These are phyloP conservation scores for Bubalus kerabau DNA, from an alignment of 2,113 vertebrate genomes.

Conservation along the genomic window DNA sequence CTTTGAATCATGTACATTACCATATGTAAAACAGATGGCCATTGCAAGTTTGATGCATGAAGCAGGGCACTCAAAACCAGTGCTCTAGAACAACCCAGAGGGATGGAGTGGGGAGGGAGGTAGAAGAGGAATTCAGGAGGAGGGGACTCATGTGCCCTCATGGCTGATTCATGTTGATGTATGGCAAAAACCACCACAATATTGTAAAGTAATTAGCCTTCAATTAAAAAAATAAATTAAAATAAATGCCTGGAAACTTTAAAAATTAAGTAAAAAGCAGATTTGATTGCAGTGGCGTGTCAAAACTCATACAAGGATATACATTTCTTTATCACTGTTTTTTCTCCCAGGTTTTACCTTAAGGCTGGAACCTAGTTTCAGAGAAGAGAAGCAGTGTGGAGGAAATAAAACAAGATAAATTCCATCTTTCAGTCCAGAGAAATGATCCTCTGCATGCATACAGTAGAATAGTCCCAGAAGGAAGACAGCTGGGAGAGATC, in stretches of 20 bases:
- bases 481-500: neutral
- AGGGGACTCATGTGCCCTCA: neutral
- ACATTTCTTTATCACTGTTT: neutral
- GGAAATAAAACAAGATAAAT: neutral
- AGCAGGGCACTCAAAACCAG: neutral
- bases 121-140: neutral
- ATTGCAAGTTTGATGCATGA: neutral
- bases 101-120: neutral
- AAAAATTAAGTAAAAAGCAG: neutral
- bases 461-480: neutral
- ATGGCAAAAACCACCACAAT: neutral
- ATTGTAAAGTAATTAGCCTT: neutral
- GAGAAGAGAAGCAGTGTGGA: neutral
- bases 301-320: neutral
- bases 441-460: neutral
- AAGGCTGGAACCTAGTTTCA: neutral
- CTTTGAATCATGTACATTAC: neutral
- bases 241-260: neutral
- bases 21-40: neutral
- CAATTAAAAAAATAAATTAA: neutral
- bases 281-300: neutral
- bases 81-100: neutral
- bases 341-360: neutral
- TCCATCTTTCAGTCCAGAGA: neutral
- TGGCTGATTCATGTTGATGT: neutral